These are phyloP conservation scores for Calidris pugnax DNA, from an alignment of 2,113 vertebrate species.

Conservation along the genomic window DNA sequence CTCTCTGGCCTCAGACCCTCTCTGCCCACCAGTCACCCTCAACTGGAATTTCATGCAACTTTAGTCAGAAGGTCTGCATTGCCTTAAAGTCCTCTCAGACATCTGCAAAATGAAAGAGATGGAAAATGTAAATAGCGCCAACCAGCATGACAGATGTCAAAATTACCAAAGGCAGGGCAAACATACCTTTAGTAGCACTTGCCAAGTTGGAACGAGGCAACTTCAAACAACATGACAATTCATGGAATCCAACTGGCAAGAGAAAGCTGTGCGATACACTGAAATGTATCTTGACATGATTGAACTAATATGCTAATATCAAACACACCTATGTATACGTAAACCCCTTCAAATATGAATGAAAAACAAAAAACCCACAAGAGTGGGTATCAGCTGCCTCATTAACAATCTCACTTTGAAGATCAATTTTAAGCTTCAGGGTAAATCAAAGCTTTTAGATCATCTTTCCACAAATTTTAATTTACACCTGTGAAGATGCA, in stretches of 20 bases:
- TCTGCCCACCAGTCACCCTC: background rate
- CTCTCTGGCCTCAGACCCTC: background rate
- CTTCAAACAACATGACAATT: background rate
- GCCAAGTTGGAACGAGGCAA: background rate
- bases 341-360: conserved; percentile 12
- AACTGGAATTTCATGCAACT: background rate
- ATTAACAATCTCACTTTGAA: conserved; percentile 59
- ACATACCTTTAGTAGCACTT: background rate
- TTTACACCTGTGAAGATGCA: conserved; percentile 38
- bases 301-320: background rate
- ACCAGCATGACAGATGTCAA: background rate
- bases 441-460: conserved; percentile 50
- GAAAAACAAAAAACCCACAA: background rate
- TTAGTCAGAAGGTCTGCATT: background rate
- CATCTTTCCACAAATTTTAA: conserved; percentile 26
- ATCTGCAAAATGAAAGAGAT: background rate
- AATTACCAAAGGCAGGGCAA: background rate
- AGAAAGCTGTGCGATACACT: background rate
- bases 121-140: background rate
- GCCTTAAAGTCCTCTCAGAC: background rate
- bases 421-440: conserved; percentile 38
- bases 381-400: background rate
- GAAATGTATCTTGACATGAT: background rate
- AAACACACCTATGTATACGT: background rate
- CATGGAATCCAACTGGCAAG: background rate